Evolutionary conservation across 2,888 invertebrate species (phyloP), one percentile per base, ranked within the genome.

Genomic region (Eupithecia subfuscata): DNA sequence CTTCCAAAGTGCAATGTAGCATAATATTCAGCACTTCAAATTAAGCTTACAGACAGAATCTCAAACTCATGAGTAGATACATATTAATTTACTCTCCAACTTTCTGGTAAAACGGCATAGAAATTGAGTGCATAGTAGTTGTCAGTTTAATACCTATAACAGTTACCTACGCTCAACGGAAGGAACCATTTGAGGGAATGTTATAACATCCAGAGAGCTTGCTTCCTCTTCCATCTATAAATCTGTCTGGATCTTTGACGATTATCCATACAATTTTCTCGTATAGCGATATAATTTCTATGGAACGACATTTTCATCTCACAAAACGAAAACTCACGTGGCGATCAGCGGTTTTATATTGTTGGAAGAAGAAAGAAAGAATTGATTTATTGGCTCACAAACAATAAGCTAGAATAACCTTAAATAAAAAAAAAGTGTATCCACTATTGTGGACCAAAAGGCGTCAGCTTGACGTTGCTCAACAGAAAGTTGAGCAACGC

Each of bases 121-220:
- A 86, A 88, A 87, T 85, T 84, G 82, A 84, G 82, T 48, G 48
- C 48, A 48, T 83, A 85, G 52, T 60, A 12, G 60, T 60, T 12
- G 82, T 88, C 86, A 85, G 85, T 86, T 85, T 87, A 87, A 88
- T 88, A 22, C 12, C 60, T 25, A 60, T 60, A 88, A 87, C 85
- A 87, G 87, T 87, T 84, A n/a, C n/a, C n/a, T n/a, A 90, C 86
- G 85, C 84, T 87, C 87, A 87, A 87, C 89, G 90, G 89, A 90
- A 90, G 22, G n/a, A 22, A 56, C 22, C 52, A n/a, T 68, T n/a
- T 73, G 70, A 45, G 65, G 45, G 37, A 60, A 56, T 67, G 34
- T 25, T 7, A 67, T 34, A 30, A 67, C 34, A n/a, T 25, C 18
- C 65, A 65, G 16, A 64, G 60, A 37, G 16, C 14, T 70, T 70